Evolutionary conservation across 2,113 vertebrate species (phyloP), one percentile per base, ranked within the genome.

Genomic region (Brachypodius melanocephalos): DNA sequence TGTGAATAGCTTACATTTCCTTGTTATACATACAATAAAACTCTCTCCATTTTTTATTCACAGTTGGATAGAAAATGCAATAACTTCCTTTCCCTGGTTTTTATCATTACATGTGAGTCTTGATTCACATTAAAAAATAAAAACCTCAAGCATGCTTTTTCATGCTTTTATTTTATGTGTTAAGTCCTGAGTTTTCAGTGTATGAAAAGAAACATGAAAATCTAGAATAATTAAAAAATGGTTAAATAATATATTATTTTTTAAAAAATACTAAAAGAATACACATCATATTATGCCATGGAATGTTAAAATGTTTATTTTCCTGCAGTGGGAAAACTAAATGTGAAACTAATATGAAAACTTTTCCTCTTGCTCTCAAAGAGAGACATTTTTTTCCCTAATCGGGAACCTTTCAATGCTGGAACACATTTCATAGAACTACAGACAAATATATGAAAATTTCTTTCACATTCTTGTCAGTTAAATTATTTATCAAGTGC

Each of bases 401-500:
- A 92, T 88, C 69, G 73, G 65, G 86, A 95, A 90, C 28, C 17
- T 92, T 95, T 92, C 52, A 93, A 10, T 76, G n/a, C 55, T 89
- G 93, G 78, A 91, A 69, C 58, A 32, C n/a, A 51, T 55, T 86
- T 90, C 68, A 17, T 51, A 93, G 36, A 48, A 79, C 43, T 67
- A 11, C 54, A 95, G 76, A 77, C 34, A 89, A 92, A 89, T 61
- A 76, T 17, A 81, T 32, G 19, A 87, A 93, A 95, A 71, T 90
- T 75, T 94, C 52, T 88, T 85, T 85, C 73, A 46, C 51, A 83
- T 85, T 87, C 73, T 93, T 95, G 36, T 82, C 55, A 85, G 51
- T 83, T 95, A 82, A 96, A 95, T 94, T 92, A 94, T 94, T 94
- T 93, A 94, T 91, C 74, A 83, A 95, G 48, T 68, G 42, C 55